These are phyloP conservation scores for Melinaea menophilus DNA, from an alignment of 2,888 invertebrate genomes.

Conservation along the genomic window DNA sequence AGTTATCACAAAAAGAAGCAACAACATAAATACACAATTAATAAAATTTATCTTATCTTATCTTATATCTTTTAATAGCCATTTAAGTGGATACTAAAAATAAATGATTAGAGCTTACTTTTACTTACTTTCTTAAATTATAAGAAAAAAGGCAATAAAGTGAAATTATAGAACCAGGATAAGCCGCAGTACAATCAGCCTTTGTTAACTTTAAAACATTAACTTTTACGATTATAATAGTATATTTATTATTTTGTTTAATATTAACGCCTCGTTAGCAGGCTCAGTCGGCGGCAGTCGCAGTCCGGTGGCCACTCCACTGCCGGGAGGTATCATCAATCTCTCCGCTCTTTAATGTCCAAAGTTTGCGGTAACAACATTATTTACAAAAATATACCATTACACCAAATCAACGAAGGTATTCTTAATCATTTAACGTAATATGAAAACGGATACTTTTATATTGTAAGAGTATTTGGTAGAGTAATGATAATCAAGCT, in stretches of 20 bases:
- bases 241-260: too few species aligned
- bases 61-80: too few species aligned
- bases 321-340: constrained; percentile 46
- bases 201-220: neutral
- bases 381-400: constrained; percentile 38
- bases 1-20: too few species aligned
- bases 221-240: too few species aligned
- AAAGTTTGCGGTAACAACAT: constrained; percentile 50
- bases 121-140: neutral
- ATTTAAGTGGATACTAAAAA: too few species aligned
- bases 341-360: constrained; percentile 51
- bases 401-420: constrained; percentile 21
- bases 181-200: neutral
- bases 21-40: neutral
- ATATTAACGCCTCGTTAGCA: too few species aligned
- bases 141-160: neutral
- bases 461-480: constrained; percentile 11
- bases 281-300: constrained; percentile 1
- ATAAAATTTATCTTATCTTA: constrained; percentile 1
- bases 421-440: neutral
- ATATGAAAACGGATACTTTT: neutral
- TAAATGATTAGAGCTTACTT: neutral
- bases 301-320: constrained; percentile 21
- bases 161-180: neutral
- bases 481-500: constrained; percentile 7